Percentiles rank a stretch among this genome's conserved stretches.
phyloP scores from a whole-genome alignment of 2,888 invertebrate species.

The Apotomis turbidana region DNA sequence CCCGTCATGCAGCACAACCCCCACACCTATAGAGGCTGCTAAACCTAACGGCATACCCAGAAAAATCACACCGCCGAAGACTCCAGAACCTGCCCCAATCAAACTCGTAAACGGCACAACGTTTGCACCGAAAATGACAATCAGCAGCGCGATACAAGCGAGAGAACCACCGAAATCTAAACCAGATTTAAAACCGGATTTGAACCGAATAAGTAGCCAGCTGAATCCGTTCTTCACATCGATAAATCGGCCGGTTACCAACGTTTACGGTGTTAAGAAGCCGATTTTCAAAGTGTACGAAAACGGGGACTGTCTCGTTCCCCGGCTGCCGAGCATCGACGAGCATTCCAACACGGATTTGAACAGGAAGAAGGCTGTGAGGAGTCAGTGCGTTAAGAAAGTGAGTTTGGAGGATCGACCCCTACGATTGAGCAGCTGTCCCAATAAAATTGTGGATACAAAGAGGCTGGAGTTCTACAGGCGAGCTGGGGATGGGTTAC shows the following conservation, averaged over 20 bases:
- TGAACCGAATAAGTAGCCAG: slow-evolving; percentile 26
- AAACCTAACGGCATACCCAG: slow-evolving; percentile 44
- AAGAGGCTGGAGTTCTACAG: slow-evolving; percentile 66
- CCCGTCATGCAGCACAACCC: slow-evolving; percentile 47
- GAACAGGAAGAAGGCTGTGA: slow-evolving; percentile 48
- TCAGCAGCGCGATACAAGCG: background rate
- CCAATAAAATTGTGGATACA: slow-evolving; percentile 54
- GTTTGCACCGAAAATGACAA: background rate
- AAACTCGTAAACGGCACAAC: slow-evolving; percentile 4
- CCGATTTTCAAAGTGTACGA: slow-evolving; percentile 61
- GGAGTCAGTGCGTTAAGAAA: slow-evolving; percentile 54
- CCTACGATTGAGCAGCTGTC: slow-evolving; percentile 59
- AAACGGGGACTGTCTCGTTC: slow-evolving; percentile 65
- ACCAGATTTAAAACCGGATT: slow-evolving; percentile 25
- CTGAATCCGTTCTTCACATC: slow-evolving; percentile 34
- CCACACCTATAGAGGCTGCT: slow-evolving; percentile 42
- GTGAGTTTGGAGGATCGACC: slow-evolving; percentile 49
- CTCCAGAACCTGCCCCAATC: background rate
- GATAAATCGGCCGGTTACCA: slow-evolving; percentile 43
- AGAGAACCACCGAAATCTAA: slow-evolving; percentile 23
- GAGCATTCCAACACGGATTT: slow-evolving; percentile 69
- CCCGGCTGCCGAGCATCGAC: slow-evolving; percentile 70
- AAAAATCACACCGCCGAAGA: slow-evolving; percentile 15
- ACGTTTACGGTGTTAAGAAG: slow-evolving; percentile 50
- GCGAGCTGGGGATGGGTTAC: slow-evolving; percentile 67